phyloP scores from a whole-genome alignment of 2,113 vertebrate genomes.

The Tringa solitaria region DNA sequence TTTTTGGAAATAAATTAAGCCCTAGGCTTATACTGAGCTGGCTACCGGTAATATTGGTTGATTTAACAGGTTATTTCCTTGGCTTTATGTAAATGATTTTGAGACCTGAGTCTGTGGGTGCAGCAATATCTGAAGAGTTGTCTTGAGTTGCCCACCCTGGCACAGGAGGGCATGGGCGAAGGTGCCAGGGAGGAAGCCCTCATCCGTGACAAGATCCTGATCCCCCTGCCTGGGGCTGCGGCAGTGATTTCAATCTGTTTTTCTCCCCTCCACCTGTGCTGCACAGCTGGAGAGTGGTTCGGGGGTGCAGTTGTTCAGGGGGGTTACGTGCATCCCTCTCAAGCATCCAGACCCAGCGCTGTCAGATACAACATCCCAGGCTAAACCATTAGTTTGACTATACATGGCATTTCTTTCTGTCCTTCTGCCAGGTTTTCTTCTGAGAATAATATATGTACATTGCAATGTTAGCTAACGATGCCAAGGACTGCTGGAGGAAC shows the following conservation, averaged over 20 bases:
- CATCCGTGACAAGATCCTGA: not conserved
- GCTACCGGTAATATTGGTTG: not conserved
- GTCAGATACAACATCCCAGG: not conserved
- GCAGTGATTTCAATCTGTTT: not conserved
- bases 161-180: not conserved
- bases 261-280: not conserved
- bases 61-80: not conserved
- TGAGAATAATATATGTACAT: not conserved
- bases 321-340: not conserved
- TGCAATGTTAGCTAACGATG: not conserved
- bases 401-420: conserved; percentile 18
- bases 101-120: not conserved
- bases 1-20: not conserved
- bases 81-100: not conserved
- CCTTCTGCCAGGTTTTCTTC: conserved; percentile 30
- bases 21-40: not conserved
- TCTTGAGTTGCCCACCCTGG: not conserved
- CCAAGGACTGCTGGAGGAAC: conserved; percentile 29
- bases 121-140: fast-evolving
- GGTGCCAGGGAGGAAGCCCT: not conserved
- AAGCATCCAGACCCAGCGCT: not conserved
- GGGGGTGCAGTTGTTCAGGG: not conserved
- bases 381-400: not conserved
- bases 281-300: not conserved
- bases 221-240: not conserved